phyloP scores from a whole-genome alignment of 1,140 invertebrate species.

The Drosophila auraria region DNA sequence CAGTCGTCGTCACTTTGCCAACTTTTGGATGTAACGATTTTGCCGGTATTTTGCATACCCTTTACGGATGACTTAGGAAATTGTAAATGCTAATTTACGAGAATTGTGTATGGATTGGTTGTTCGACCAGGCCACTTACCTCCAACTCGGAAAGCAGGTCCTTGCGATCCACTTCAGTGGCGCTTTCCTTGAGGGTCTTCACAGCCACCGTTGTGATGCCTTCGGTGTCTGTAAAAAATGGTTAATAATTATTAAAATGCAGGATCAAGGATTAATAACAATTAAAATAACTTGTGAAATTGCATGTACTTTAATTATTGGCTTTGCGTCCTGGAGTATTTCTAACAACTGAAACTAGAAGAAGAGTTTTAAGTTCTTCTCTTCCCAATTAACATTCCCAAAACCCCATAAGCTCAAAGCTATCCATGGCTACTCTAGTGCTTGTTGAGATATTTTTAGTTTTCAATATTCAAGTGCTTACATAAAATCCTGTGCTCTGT shows the following conservation, averaged over 20 bases:
- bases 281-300: too few relatives aligned
- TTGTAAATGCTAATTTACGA: slow-evolving; percentile 37
- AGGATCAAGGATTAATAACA: too few relatives aligned
- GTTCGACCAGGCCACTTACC: slow-evolving; percentile 51
- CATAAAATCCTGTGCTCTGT: slow-evolving; percentile 14
- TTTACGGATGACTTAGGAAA: slow-evolving; percentile 13
- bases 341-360: too few relatives aligned
- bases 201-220: slow-evolving; percentile 93
- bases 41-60: slow-evolving; percentile 42
- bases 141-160: slow-evolving; percentile 95
- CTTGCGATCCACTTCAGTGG: slow-evolving; percentile 93
- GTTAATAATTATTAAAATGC: not conserved
- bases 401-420: not conserved
- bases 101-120: not conserved
- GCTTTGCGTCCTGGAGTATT: too few relatives aligned
- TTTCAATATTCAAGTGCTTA: slow-evolving; percentile 23
- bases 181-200: slow-evolving; percentile 96
- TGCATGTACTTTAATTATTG: not conserved
- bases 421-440: not conserved
- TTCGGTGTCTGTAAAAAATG: slow-evolving; percentile 86
- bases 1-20: slow-evolving; percentile 44
- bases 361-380: not conserved
- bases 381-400: not conserved
- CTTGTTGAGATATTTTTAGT: slow-evolving; percentile 1
- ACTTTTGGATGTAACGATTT: slow-evolving; percentile 45